phyloP scores from a whole-genome alignment of 2,113 vertebrate genomes.

The Microcebus ravelobensis region DNA sequence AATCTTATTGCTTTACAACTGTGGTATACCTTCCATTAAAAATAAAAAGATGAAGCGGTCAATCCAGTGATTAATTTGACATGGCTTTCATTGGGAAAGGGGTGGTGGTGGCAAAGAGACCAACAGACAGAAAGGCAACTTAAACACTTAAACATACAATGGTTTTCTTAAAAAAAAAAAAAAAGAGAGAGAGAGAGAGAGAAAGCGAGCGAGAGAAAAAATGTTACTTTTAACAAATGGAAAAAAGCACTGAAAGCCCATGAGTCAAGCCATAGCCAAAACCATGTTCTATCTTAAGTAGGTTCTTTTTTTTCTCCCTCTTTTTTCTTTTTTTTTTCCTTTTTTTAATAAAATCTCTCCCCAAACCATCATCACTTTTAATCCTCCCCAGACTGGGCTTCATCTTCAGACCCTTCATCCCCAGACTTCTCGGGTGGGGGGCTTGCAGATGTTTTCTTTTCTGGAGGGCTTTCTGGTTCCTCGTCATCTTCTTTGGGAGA shows the following conservation, averaged over 20 bases:
- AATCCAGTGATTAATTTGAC: constrained; percentile 82
- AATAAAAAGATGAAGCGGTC: constrained; percentile 76
- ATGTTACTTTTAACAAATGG: constrained; percentile 65
- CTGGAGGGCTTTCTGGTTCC: constrained; percentile 91
- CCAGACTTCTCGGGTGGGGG: constrained; percentile 94
- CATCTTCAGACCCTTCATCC: constrained; percentile 97
- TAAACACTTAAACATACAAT: constrained; percentile 82
- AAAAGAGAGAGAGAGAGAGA: background rate
- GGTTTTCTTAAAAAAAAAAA: constrained; percentile 46
- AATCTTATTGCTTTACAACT: constrained; percentile 87
- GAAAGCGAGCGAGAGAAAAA: constrained; percentile 65
- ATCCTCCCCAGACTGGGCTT: constrained; percentile 97
- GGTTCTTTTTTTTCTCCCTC: constrained; percentile 80
- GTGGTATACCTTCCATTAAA: constrained; percentile 79
- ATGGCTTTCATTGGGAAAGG: constrained; percentile 85
- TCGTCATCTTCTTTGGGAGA: constrained; percentile 96
- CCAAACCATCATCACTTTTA: constrained; percentile 87
- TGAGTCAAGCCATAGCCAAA: constrained; percentile 90
- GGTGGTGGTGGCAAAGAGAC: constrained; percentile 55
- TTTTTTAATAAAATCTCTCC: constrained; percentile 85
- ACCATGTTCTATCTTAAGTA: constrained; percentile 87
- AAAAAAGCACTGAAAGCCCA: constrained; percentile 88
- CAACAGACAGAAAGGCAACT: constrained; percentile 84
- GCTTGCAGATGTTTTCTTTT: constrained; percentile 91
- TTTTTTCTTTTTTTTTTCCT: constrained; percentile 63